phyloP scores from a whole-genome alignment of 2,113 vertebrate genomes.

The Vireo altiloquus region DNA sequence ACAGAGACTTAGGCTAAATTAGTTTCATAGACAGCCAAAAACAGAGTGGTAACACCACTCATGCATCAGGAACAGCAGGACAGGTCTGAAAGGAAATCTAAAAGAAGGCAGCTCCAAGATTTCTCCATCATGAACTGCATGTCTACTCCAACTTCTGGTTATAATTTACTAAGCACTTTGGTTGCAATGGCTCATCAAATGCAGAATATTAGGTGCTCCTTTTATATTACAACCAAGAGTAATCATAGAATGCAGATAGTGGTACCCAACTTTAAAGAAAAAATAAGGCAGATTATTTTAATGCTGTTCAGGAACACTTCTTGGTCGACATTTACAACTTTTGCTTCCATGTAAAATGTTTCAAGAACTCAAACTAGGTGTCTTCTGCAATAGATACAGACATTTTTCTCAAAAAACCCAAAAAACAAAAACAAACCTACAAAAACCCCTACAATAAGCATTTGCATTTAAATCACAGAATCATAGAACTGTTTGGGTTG shows the following conservation, averaged over 20 bases:
- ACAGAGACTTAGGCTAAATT: neutral
- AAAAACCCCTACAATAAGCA: neutral
- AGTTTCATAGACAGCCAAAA: neutral
- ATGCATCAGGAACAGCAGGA: neutral
- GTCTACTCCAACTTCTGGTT: neutral
- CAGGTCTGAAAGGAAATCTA: neutral
- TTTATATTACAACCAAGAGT: neutral
- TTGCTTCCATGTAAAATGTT: slow-evolving; percentile 6
- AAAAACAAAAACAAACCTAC: neutral
- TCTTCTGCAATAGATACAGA: slow-evolving; percentile 24
- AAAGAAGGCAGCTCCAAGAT: neutral
- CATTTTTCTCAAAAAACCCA: neutral
- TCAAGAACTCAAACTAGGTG: slow-evolving; percentile 26
- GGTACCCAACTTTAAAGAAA: neutral
- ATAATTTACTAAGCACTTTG: neutral
- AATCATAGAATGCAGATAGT: fast-evolving
- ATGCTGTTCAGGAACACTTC: neutral
- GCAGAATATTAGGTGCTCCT: neutral
- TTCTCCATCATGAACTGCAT: neutral
- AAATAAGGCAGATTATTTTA: neutral
- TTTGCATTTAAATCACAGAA: neutral
- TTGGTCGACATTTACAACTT: neutral
- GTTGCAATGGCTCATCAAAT: neutral
- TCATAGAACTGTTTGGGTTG: neutral
- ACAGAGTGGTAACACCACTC: neutral